These are phyloP conservation scores for Alethe diademata DNA, from an alignment of 2,113 vertebrate genomes.

Conservation along the genomic window DNA sequence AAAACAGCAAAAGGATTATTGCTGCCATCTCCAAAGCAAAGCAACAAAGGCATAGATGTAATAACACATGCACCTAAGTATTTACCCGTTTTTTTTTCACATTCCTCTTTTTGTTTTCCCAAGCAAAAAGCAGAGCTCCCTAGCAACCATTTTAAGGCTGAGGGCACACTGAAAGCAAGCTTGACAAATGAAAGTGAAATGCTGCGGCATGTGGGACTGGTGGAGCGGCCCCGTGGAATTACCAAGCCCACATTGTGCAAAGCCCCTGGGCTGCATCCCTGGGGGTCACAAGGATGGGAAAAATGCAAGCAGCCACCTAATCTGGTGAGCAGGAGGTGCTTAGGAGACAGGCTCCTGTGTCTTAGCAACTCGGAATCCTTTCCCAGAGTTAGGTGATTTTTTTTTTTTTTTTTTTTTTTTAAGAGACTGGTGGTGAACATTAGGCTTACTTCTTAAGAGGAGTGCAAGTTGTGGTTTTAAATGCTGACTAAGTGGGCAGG, in stretches of 20 bases:
- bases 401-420: no score
- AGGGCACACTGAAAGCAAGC: background rate
- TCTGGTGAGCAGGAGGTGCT: background rate
- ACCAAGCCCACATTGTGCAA: background rate
- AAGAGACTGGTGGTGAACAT: background rate
- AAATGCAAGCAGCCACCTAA: background rate
- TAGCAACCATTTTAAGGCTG: slow-evolving; percentile 24
- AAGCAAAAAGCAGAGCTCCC: slow-evolving; percentile 2
- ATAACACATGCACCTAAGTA: background rate
- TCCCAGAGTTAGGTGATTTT: background rate
- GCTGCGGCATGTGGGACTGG: background rate
- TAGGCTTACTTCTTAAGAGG: background rate
- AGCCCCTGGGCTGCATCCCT: background rate
- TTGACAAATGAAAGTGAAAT: background rate
- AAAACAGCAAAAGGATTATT: background rate
- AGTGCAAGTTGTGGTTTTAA: background rate
- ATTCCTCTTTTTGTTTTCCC: slow-evolving; percentile 24
- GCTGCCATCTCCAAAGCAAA: background rate
- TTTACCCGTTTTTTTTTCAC: background rate
- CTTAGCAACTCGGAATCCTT: background rate
- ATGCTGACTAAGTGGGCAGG: background rate
- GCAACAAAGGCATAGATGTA: background rate
- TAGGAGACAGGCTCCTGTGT: background rate
- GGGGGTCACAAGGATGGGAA: background rate
- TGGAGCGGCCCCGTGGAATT: background rate